Evolutionary conservation across 2,888 invertebrate genomes (phyloP).

Genomic region (Smittia sp.): DNA sequence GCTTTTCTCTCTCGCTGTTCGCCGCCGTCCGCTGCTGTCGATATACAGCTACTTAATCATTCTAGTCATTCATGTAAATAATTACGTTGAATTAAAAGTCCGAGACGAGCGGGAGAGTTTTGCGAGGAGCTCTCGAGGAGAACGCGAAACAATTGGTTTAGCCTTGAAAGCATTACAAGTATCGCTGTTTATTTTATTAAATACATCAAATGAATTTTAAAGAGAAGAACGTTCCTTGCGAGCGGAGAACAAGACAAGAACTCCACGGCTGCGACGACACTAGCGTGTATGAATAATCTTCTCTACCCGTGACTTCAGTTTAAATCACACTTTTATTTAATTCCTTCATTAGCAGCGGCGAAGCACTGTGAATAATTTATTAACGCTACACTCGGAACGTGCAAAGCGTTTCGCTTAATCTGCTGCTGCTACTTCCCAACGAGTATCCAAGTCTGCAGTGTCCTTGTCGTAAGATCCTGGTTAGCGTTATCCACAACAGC

Average conservation of each 20-base stretch:
- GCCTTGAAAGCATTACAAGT: conserved; percentile 35
- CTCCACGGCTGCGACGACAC: conserved; percentile 5
- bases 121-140: conserved; percentile 13
- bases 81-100: conserved; percentile 32
- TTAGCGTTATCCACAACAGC: no score
- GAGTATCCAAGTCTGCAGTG: no score
- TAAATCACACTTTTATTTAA: conserved; percentile 41
- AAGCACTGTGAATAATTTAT: conserved; percentile 39
- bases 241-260: neutral
- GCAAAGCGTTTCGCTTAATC: neutral
- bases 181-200: conserved; percentile 17
- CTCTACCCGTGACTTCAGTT: conserved; percentile 35
- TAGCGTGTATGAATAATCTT: conserved; percentile 34
- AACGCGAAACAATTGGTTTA: conserved; percentile 33
- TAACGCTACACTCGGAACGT: conserved; percentile 10
- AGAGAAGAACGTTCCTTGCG: neutral
- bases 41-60: conserved; percentile 33
- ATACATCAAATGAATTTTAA: conserved; percentile 33
- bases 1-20: neutral
- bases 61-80: conserved; percentile 39
- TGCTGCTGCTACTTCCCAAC: neutral
- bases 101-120: neutral
- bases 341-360: conserved; percentile 38
- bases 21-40: neutral
- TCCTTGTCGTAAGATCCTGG: no score